Evolutionary conservation across 2,113 vertebrate genomes (phyloP), one percentile per base, ranked within the genome.

Genomic region (Cephalopterus ornatus): DNA sequence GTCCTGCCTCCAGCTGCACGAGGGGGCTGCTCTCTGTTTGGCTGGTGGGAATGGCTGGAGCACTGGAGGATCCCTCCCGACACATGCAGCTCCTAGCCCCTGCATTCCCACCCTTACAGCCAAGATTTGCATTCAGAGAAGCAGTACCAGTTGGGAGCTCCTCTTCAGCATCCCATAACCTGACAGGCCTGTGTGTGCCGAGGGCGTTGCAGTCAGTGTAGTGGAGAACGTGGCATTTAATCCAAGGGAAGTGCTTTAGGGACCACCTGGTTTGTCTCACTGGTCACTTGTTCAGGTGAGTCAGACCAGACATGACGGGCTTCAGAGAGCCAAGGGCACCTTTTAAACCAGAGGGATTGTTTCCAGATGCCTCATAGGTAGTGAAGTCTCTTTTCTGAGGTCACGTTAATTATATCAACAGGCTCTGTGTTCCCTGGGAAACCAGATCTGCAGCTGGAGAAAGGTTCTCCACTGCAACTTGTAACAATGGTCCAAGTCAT

Each of bases 191-290:
- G 50, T 52, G 49, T 73, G 67, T 49, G 58, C 14, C 23, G 8
- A 35, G 58, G n/a, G 58, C 58, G 17, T 11, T 26, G 58, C n/a
- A 59, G 23, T 26, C 11, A 4, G 58, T 59, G 70, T 11, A 4
- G 0, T 0, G 27, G 27, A 30, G 52, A 76, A 24, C 0, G 1
- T 12, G 14, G 17, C 2, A 0, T 14, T 20, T 26, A 13, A 32
- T 50, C 26, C 66, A 37, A 37, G 50, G 59, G 37, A 72, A 20
- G 1, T 13, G 67, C 76, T 58, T 13, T 5, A 6, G 44, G 63
- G 20, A 50, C 49, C 12, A 3, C 55, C 49, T 0, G 0, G 0
- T 14, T 50, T 55, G n/a, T 16, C 56, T 72, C 28, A 39, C 63
- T 42, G 58, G 33, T 37, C 71, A 26, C 27, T 55, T 65, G 83